A percentile compares a stretch with the other conserved stretches of the same genome.
These are phyloP conservation scores for Epicauta chinensis DNA, from an alignment of 1,140 invertebrate species.

Conservation along the genomic window DNA sequence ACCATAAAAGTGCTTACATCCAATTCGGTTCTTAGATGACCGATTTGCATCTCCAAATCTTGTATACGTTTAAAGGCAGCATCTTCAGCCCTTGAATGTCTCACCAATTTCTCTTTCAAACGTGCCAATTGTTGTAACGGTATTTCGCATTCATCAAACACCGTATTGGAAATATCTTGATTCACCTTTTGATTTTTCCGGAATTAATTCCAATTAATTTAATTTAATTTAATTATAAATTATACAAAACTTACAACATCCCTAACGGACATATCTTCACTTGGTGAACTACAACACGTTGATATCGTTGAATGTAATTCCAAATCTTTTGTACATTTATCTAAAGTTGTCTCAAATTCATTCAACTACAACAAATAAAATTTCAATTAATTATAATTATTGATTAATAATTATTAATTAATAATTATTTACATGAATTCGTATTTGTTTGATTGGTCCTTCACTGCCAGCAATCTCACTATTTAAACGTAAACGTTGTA, in stretches of 20 bases:
- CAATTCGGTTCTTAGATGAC: constrained; percentile 51
- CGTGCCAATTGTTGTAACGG: constrained; percentile 43
- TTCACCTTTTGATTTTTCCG: constrained; percentile 24
- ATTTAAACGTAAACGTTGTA: constrained; percentile 50
- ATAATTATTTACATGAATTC: constrained; percentile 35
- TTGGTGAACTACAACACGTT: constrained; percentile 59
- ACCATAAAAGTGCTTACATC: too few relatives aligned
- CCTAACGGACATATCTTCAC: constrained; percentile 70
- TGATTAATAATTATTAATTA: constrained; percentile 2
- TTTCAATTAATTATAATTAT: not conserved
- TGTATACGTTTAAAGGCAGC: constrained; percentile 64
- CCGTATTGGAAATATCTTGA: constrained; percentile 26
- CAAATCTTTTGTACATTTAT: constrained; percentile 59
- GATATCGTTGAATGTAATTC: constrained; percentile 60
- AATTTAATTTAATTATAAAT: constrained; percentile 5
- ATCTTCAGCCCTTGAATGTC: constrained; percentile 63
- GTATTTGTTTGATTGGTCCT: constrained; percentile 49
- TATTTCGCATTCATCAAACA: constrained; percentile 38
- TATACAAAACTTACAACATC: constrained; percentile 51
- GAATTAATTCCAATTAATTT: not conserved
- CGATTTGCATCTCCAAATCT: constrained; percentile 68
- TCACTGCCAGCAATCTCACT: constrained; percentile 50
- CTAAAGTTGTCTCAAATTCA: constrained; percentile 54
- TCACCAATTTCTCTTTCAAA: constrained; percentile 59
- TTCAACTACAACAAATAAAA: constrained; percentile 44